These are phyloP conservation scores for Taphrorychus bicolor DNA, from an alignment of 2,888 invertebrate species.

Conservation along the genomic window DNA sequence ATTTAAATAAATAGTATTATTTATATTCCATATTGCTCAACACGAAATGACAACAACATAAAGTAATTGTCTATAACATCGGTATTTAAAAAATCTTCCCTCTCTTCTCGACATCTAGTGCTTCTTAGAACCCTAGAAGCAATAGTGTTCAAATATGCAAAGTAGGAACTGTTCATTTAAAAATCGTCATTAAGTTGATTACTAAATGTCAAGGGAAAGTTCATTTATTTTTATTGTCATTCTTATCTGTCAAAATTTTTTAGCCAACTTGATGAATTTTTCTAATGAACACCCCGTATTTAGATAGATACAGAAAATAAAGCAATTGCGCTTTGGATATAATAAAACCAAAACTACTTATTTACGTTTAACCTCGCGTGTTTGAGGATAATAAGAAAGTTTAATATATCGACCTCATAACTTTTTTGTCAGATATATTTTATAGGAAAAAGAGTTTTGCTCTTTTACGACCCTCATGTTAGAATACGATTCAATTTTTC, in stretches of 20 bases:
- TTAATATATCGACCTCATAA: not conserved
- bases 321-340: not conserved
- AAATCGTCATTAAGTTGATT: no score
- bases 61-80: not conserved
- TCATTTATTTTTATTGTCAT: no score
- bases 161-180: no score
- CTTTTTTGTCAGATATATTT: not conserved
- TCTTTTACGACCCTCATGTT: not conserved
- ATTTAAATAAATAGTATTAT: slow-evolving; percentile 4
- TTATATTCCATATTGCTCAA: not conserved
- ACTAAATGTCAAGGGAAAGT: no score
- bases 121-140: no score
- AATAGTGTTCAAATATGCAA: no score
- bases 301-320: not conserved
- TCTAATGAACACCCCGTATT: not conserved
- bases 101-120: no score
- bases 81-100: not conserved
- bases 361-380: not conserved
- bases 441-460: not conserved
- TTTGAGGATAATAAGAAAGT: not conserved
- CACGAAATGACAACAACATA: not conserved
- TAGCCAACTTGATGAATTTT: no score
- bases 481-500: not conserved
- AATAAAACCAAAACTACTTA: not conserved
- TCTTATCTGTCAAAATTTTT: no score